Evolutionary conservation across 2,113 vertebrate genomes (phyloP), one percentile per base, ranked within the genome.

Genomic region (Sprattus sprattus): DNA sequence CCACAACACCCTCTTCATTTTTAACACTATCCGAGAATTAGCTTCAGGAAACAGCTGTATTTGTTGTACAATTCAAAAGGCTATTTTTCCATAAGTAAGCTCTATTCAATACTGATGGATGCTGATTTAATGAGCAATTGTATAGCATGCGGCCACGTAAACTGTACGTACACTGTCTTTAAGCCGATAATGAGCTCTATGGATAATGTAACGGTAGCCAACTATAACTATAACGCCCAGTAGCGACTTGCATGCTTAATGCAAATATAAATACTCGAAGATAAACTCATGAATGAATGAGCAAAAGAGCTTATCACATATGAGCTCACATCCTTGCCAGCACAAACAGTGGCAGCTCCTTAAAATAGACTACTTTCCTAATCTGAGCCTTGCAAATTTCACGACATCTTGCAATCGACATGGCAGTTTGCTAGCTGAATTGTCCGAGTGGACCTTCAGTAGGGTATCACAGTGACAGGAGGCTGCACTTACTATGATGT

Each of bases 121-220:
- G 22, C 18, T 60, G 18, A 20, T 60, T 60, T 22, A 46, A n/a
- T 82, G 1, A 11, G 47, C 89, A 39, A 11, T 10, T 49, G 49
- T 28, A 49, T 80, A 54, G 71, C 80, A 83, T 44, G 67, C 64
- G 46, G 20, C 39, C 45, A 50, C 39, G 52, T 80, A 81, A 86
- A 88, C 87, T 50, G 84, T 86, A 88, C 85, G 54, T 83, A 78
- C 22, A 60, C 82, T 89, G 75, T 46, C 84, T 85, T 85, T 88
- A 95, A 94, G 90, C 92, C 89, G 44, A 87, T 94, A 93, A 94
- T 88, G 86, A 91, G 92, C 90, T 93, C 86, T 88, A 2, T 39
- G 39, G 39, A 2, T 39, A 39, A 39, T 50, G 25, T 28, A 13
- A 75, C 84, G 25, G 10, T 32, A 18, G 71, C 25, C 71, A 28